Evolutionary conservation across 2,113 vertebrate species (phyloP).

Genomic region (Myiozetetes cayanensis): DNA sequence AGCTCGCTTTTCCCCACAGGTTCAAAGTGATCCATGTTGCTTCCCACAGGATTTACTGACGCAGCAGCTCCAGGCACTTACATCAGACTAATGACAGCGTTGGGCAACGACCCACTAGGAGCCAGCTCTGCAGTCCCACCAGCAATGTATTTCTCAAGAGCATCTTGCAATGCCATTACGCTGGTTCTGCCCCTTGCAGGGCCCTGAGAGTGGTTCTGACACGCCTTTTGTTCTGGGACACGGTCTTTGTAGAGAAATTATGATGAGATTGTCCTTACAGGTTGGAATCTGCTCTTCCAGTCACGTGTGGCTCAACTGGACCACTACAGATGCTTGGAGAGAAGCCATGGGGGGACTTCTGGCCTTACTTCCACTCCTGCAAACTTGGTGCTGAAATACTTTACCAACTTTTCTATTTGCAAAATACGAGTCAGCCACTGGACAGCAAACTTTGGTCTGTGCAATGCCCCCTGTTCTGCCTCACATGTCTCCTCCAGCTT

Average conservation of each 20-base stretch:
- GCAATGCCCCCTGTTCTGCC: neutral
- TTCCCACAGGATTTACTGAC: neutral
- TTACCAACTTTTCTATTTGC: neutral
- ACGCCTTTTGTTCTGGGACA: neutral
- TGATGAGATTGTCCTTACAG: fast-evolving
- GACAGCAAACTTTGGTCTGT: neutral
- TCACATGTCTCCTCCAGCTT: neutral
- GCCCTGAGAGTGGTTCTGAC: neutral
- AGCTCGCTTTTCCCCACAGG: neutral
- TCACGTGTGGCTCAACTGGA: neutral
- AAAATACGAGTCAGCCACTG: neutral
- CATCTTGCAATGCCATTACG: neutral
- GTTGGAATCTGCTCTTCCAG: neutral
- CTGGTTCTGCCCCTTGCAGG: neutral
- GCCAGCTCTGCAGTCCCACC: neutral
- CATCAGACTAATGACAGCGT: neutral
- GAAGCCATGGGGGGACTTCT: neutral
- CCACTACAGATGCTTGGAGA: neutral
- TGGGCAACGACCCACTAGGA: neutral
- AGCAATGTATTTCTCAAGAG: conserved; percentile 11
- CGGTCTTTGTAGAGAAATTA: neutral
- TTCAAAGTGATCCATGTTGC: neutral
- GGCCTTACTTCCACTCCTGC: neutral
- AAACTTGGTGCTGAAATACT: neutral
- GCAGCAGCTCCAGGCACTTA: neutral